These are phyloP conservation scores for Synchiropus splendidus DNA, from an alignment of 2,113 vertebrate species.

Conservation along the genomic window DNA sequence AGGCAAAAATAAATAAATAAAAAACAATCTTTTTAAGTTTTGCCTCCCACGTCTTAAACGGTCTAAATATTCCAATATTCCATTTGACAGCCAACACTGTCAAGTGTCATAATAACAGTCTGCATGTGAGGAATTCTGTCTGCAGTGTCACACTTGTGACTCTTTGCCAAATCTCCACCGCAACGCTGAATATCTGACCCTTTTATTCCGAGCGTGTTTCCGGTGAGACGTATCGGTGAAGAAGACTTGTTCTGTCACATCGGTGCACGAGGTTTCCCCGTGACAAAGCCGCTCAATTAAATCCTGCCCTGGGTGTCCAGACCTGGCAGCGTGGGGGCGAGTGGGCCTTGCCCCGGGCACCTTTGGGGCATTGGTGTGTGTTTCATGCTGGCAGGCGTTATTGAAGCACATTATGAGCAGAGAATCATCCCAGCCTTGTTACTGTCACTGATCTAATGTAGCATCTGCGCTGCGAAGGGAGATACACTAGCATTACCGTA, in stretches of 20 bases:
- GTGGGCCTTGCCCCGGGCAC: slow-evolving; percentile 26
- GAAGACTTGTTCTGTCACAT: slow-evolving; percentile 17
- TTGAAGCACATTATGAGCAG: slow-evolving; percentile 27
- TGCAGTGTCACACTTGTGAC: no score
- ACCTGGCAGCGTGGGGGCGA: slow-evolving; percentile 11
- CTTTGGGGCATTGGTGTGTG: slow-evolving; percentile 1
- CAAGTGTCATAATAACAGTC: no score
- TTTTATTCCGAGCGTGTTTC: slow-evolving; percentile 1
- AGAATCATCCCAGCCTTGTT: slow-evolving; percentile 29
- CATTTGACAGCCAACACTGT: no score
- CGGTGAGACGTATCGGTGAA: not conserved
- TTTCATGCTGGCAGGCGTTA: slow-evolving; percentile 18
- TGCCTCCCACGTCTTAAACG: no score
- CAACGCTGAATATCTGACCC: no score
- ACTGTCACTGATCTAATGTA: slow-evolving; percentile 49
- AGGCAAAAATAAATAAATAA: no score
- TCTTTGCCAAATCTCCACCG: no score
- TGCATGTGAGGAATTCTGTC: no score
- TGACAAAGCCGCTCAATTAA: slow-evolving; percentile 38
- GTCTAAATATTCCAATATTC: no score
- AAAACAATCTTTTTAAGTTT: no score
- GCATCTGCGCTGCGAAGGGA: slow-evolving; percentile 8
- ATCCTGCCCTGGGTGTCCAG: slow-evolving; percentile 23
- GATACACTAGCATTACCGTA: no score
- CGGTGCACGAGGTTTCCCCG: slow-evolving; percentile 20